These are phyloP conservation scores for Trimorus sp. DNA, from an alignment of 2,888 invertebrate genomes.

Conservation along the genomic window DNA sequence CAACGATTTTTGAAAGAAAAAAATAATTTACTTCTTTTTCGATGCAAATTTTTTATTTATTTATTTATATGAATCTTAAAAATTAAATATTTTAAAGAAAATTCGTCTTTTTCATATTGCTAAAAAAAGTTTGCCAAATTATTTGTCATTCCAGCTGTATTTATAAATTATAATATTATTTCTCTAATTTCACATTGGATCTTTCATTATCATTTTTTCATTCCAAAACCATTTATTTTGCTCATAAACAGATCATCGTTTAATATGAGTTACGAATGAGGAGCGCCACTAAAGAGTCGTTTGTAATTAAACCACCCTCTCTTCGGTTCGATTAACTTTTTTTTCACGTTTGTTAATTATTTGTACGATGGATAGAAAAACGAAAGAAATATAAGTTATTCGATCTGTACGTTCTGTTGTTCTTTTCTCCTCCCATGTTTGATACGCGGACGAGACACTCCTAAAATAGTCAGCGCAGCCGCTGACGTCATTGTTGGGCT, in stretches of 20 bases:
- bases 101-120: too few species aligned
- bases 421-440: constrained; percentile 66
- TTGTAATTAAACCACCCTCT: constrained; percentile 40
- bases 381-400: constrained; percentile 75
- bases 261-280: constrained; percentile 1
- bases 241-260: background rate
- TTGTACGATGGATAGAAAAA: constrained; percentile 77
- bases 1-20: too few species aligned
- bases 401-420: constrained; percentile 70
- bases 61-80: too few species aligned
- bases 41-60: too few species aligned
- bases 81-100: too few species aligned
- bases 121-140: too few species aligned
- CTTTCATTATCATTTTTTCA: too few species aligned
- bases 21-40: too few species aligned
- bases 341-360: constrained; percentile 77
- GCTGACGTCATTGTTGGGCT: constrained; percentile 77
- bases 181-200: background rate
- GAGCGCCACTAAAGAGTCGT: constrained; percentile 3
- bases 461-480: constrained; percentile 79
- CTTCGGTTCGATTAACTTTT: constrained; percentile 58
- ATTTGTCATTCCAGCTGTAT: too few species aligned
- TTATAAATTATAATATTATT: too few species aligned
- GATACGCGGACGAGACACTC: constrained; percentile 74
- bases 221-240: too few species aligned